Evolutionary conservation across 1,140 invertebrate species (phyloP).

Genomic region (Saccostrea glomerata): DNA sequence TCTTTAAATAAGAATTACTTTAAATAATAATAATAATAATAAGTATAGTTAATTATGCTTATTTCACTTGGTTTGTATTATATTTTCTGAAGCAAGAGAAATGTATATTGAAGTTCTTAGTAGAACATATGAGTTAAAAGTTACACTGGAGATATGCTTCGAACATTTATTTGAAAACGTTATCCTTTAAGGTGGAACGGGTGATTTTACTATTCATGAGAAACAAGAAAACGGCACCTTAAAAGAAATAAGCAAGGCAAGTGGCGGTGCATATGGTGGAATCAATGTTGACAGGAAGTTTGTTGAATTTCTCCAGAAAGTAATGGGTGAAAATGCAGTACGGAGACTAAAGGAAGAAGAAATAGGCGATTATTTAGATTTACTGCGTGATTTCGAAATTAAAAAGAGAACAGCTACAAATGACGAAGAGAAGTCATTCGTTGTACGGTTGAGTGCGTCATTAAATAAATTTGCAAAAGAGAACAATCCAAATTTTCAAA

Average conservation of each 20-base stretch:
- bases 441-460: constrained; percentile 4
- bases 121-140: too few species aligned
- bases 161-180: too few species aligned
- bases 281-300: constrained; percentile 1
- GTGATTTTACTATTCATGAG: constrained; percentile 36
- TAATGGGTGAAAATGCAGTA: constrained; percentile 50
- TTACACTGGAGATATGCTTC: too few species aligned
- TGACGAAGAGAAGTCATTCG: background rate
- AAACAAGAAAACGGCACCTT: background rate
- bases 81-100: too few species aligned
- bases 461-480: constrained; percentile 6
- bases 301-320: background rate
- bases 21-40: too few species aligned
- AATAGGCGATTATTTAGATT: constrained; percentile 45
- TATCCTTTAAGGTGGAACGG: constrained; percentile 32
- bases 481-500: background rate
- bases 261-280: constrained; percentile 28
- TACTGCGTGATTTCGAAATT: constrained; percentile 55
- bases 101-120: too few species aligned
- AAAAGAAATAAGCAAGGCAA: constrained; percentile 31
- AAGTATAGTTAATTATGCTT: too few species aligned
- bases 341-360: constrained; percentile 62
- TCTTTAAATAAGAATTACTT: too few species aligned
- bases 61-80: too few species aligned
- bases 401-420: constrained; percentile 45